Evolutionary conservation across 2,113 vertebrate species (phyloP), one percentile per base, ranked within the genome.

Genomic region (Gymnocephalus cernua): DNA sequence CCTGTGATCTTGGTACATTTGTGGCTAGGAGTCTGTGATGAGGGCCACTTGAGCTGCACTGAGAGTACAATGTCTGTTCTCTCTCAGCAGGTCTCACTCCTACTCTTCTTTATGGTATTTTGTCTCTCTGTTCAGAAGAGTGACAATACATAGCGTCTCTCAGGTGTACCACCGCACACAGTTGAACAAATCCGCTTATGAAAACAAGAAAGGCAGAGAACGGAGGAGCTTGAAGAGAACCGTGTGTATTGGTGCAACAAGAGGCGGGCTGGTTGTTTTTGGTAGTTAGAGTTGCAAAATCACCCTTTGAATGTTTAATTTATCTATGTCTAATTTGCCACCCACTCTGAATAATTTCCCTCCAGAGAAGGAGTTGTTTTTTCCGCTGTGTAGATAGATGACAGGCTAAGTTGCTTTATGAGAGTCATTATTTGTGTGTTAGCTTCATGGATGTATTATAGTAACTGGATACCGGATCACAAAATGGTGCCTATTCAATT

Each of bases 1-100:
- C 35, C 62, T 78, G 29, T 66, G 48, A 11, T 69, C 71, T 75
- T 78, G 6, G 14, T 54, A 56, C 72, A 78, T 29, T 77, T 50
- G 61, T 69, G 59, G 16, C 82, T 67, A 35, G 57, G 54, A 76
- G 56, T 18, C 25, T 70, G 50, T 70, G 57, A 84, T 74, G 76
- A 89, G 81, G 67, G 21, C 61, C 44, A 70, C 86, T 83, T 72
- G 54, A 89, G 41, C 80, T 57, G n/a, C 62, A 51, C 19, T 45
- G 45, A 74, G 69, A 85, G 54, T 32, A 61, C 21, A 25, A 62
- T 25, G 57, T 74, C 35, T 78, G 53, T 57, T 80, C 35, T 56
- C 44, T 62, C 64, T 77, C 81, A 14, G 27, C 51, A 18, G 44
- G 59, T 69, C 66, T 79, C 73, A 65, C 67, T 71, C 66, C 67